Evolutionary conservation across 2,113 vertebrate genomes (phyloP), one percentile per base, ranked within the genome.

Genomic region (Candoia aspera): DNA sequence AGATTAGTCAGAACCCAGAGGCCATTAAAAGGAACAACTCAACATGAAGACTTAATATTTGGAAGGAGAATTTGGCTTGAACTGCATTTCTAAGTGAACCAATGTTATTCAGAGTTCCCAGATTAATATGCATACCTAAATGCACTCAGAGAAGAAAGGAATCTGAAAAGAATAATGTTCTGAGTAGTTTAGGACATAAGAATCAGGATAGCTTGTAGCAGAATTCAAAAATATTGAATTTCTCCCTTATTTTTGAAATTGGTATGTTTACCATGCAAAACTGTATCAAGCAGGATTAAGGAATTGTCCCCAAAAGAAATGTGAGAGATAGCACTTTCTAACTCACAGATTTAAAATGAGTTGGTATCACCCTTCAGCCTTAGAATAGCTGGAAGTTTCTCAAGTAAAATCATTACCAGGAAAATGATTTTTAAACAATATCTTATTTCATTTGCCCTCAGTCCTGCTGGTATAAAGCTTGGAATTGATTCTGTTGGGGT

Each of bases 371-470:
- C 19, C 23, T 29, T 60, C 33, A 17, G 23, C n/a, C 33, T 54
- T 49, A 86, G n/a, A 91, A 21, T 37, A 33, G 11, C 59, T 84
- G 68, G 42, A 73, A 29, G 37, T 73, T 87, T 87, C 24, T 26
- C 60, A 11, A 29, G 9, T 86, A 55, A 86, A 86, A 49, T 53
- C 23, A 53, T 58, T 59, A 46, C 57, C 19, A 57, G 46, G 26
- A 59, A 87, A 58, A 87, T 87, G 1, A 55, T 86, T 64, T 24
- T 54, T 26, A 68, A 86, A 64, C 24, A 37, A 58, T 6, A 46
- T 88, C 0, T 49, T 62, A 19, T 79, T 0, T 0, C 0, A 4
- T 5, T 89, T 90, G 23, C 0, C 2, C 33, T 33, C 42, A 55
- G 57, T 13, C 1, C 6, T 60, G 15, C 8, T 88, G 17, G 54